Evolutionary conservation across 2,888 invertebrate genomes (phyloP), one percentile per base, ranked within the genome.

Genomic region (Eustalomyia histrio): DNA sequence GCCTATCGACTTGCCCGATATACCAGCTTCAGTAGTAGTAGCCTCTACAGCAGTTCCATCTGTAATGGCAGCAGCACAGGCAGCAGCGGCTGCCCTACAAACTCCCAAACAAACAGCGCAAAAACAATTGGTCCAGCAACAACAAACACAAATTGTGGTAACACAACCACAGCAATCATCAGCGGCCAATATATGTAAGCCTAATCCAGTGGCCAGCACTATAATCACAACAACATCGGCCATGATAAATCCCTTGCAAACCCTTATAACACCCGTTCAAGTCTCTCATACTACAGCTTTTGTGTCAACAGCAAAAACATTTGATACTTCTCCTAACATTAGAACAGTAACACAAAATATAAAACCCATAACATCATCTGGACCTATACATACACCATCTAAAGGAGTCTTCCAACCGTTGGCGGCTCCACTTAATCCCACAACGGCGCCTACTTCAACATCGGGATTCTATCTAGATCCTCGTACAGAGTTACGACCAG

Each of bases 11-110:
- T 74, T 88, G 52, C 88, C 88, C 6, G 88, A 88, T 21, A 88
- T 88, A 43, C 89, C 87, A 14, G 87, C 86, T 10, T 88, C 87
- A 0, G 87, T 88, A 50, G 87, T 88, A 24, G 86, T 87, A 18
- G 87, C 87, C 3, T 84, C 86, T 9, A 84, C 83, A 50, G 85
- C 85, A 0, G 83, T 86, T 18, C 84, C 85, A 17, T 84, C 85
- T 0, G 83, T 86, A 10, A 82, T 84, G 24, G 84, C 86, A 6
- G 85, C 84, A 10, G 85, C 85, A 16, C 83, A 84, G 50, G 84
- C 85, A 9, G 84, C 85, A 2, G 83, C 84, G 2, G 84, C 83
- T 12, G 85, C 83, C 6, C 76, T 85, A 39, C 84, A 85, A 53
- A 85, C 85, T 47, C 84, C 86, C 0, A 82, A 83, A 12, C 72